Percentiles rank a stretch among this genome's conserved stretches.
Conservation (phyloP, 2,113 vertebrate species). For the Epinephelus fuscoguttatus region DNA sequence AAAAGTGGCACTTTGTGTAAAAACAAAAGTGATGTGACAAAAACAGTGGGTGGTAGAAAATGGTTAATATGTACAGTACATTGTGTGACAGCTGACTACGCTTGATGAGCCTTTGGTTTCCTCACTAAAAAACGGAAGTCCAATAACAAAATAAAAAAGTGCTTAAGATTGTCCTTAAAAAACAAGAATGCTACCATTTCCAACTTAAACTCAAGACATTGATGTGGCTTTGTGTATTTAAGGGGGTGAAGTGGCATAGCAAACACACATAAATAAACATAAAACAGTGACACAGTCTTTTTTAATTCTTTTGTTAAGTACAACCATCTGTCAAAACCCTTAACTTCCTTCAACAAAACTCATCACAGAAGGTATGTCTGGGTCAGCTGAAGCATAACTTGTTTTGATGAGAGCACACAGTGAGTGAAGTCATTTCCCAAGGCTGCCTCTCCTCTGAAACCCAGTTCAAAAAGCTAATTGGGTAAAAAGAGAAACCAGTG, state of each 20-base stretch:
- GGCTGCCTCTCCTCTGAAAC: slow-evolving; percentile 40
- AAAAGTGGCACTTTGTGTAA: slow-evolving; percentile 61
- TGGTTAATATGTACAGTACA: slow-evolving; percentile 54
- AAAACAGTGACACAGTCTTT: slow-evolving; percentile 45
- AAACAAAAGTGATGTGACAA: slow-evolving; percentile 40
- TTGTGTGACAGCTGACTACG: slow-evolving; percentile 48
- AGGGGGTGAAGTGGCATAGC: slow-evolving; percentile 51
- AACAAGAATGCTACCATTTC: slow-evolving; percentile 54
- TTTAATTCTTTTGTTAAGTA: slow-evolving; percentile 36
- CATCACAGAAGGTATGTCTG: slow-evolving; percentile 49
- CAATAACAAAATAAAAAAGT: slow-evolving; percentile 61
- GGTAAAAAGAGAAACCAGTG: slow-evolving; percentile 54
- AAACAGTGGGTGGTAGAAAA: slow-evolving; percentile 50
- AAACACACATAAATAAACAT: slow-evolving; percentile 68
- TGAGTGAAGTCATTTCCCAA: slow-evolving; percentile 54
- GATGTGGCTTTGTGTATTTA: slow-evolving; percentile 46
- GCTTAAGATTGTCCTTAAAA: slow-evolving; percentile 71
- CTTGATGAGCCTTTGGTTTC: slow-evolving; percentile 58
- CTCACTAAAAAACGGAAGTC: slow-evolving; percentile 31
- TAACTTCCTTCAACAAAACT: slow-evolving; percentile 44
- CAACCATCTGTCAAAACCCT: slow-evolving; percentile 43
- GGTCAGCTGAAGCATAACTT: slow-evolving; percentile 48
- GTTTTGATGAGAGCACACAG: slow-evolving; percentile 44
- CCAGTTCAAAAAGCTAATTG: slow-evolving; percentile 47
- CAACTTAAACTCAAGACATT: slow-evolving; percentile 38